phyloP scores from a whole-genome alignment of 1,140 invertebrate species.

The Rhagoletis pomonella region DNA sequence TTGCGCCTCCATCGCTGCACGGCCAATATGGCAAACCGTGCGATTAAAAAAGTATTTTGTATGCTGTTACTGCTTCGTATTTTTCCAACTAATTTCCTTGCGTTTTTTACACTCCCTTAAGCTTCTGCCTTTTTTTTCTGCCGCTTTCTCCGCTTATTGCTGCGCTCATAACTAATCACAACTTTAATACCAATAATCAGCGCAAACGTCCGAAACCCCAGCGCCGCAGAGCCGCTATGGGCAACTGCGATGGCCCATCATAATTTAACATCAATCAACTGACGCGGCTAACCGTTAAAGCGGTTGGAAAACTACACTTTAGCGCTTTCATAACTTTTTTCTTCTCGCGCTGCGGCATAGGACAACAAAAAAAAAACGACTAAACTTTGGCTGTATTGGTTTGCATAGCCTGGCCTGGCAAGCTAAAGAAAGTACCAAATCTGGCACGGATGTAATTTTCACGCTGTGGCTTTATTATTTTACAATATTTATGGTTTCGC shows the following conservation, averaged over 20 bases:
- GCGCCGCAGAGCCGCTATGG: background rate
- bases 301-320: too few species aligned
- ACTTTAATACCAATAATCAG: conserved; percentile 18
- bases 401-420: too few species aligned
- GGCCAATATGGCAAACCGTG: background rate
- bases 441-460: background rate
- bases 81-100: background rate
- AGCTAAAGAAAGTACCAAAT: background rate
- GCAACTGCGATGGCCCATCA: background rate
- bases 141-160: background rate
- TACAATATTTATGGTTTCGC: conserved; percentile 26
- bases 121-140: background rate
- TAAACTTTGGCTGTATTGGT: too few species aligned
- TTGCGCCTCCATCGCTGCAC: background rate
- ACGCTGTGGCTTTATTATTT: conserved; percentile 33
- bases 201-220: background rate
- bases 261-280: background rate
- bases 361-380: too few species aligned
- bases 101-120: background rate
- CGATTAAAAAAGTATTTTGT: background rate
- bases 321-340: too few species aligned
- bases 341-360: too few species aligned
- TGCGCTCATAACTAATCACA: conserved; percentile 24
- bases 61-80: background rate
- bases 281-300: background rate